These are phyloP conservation scores for Magallana nippona DNA, from an alignment of 2,888 invertebrate genomes.

Conservation along the genomic window DNA sequence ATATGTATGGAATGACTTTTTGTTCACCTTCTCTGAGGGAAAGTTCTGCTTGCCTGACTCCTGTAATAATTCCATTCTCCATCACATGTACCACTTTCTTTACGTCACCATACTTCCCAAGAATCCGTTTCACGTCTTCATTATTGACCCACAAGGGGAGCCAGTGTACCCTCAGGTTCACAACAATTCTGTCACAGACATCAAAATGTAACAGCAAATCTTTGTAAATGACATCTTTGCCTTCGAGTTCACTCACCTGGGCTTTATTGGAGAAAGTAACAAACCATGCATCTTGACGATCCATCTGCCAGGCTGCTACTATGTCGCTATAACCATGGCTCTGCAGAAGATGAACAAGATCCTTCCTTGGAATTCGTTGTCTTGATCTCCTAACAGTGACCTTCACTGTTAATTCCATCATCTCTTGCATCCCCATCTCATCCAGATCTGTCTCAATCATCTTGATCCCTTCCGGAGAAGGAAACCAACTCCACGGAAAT, in stretches of 20 bases:
- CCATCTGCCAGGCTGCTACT: background rate
- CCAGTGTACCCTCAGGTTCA: background rate
- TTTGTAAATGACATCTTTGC: background rate
- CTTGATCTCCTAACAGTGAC: no score
- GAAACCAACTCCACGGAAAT: no score
- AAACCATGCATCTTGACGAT: background rate
- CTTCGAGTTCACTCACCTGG: background rate
- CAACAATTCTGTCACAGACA: background rate
- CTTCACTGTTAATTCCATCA: no score
- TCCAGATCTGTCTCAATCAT: no score
- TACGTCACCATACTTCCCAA: background rate
- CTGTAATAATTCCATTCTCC: background rate
- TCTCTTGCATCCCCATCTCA: no score
- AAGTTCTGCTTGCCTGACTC: background rate
- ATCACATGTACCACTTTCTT: background rate
- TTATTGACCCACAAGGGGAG: background rate
- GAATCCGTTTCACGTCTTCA: background rate
- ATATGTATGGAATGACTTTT: background rate
- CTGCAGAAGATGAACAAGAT: no score
- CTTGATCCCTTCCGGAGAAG: no score
- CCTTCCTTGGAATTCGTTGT: no score
- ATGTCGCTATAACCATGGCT: background rate
- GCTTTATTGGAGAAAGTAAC: background rate
- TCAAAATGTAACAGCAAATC: background rate
- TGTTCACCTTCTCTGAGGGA: background rate